Evolutionary conservation across 64 coral and sea anemone species (phyloP), one percentile per base, ranked within the genome.

Genomic region (Dendrophyllia cribrosa): DNA sequence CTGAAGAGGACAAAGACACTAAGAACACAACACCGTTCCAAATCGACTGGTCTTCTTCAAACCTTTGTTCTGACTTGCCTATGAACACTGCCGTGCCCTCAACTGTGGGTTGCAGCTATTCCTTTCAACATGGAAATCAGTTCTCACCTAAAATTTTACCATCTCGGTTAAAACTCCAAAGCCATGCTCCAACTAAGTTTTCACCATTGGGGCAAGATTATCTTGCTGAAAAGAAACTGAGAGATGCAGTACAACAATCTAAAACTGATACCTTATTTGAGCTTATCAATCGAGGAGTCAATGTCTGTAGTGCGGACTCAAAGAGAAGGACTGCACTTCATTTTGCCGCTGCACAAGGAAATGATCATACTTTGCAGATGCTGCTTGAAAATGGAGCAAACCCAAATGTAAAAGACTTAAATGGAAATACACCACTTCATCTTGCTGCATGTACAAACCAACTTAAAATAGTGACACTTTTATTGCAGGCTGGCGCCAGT

Each of bases 381-480:
- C 82, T 99, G 59, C 76, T 99, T 48, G 88, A 91, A 46, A 78
- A 96, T 85, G 94, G 94, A 79, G 97, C 94, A 20, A 93, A 99
- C 70, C 87, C 94, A 53, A 99, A 96, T 91, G 94, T 91, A 76
- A 93, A 92, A 65, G 97, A 99, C 58, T 9, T 99, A 51, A 99
- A 99, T 94, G 97, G 94, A 17, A 99, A 99, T 43, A 99, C 97
- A n/a, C 97, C 97, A 44, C 86, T 99, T 60, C 97, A 99, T 90
- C 83, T 99, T 52, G 97, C 97, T 45, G 94, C 97, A 34, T 99
- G 97, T 83, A 89, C 91, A 22, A 99, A 96, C 74, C 94, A 99
- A 19, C 72, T 99, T 6, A 91, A 84, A 50, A 88, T 99, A 53
- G 94, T 99, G 43, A 99, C 97, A 52, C 74, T 96, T 3, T 77